phyloP scores from a whole-genome alignment of 2,888 invertebrate species.

The Nasonovia ribisnigri region DNA sequence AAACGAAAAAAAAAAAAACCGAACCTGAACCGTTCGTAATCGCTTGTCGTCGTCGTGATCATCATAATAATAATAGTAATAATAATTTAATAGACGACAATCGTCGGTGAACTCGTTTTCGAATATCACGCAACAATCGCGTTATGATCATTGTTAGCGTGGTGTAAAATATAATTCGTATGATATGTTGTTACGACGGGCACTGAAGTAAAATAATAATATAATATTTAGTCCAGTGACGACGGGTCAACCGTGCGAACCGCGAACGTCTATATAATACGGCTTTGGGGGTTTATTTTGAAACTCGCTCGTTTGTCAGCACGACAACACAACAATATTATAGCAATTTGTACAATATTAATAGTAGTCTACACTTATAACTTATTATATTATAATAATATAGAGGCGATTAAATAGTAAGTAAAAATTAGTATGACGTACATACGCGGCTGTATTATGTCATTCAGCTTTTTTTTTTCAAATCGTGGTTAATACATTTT shows the following conservation, averaged over 20 bases:
- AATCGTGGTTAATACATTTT: background rate
- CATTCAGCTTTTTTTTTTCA: background rate
- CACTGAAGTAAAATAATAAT: background rate
- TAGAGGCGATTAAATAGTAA: background rate
- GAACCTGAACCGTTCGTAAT: background rate
- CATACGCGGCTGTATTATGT: background rate
- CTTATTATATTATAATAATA: background rate
- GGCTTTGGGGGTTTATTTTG: background rate
- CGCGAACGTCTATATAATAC: background rate
- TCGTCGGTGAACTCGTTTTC: conserved; percentile 14
- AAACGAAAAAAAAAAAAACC: background rate
- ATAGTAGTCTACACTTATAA: background rate
- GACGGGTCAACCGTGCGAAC: background rate
- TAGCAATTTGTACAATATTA: background rate
- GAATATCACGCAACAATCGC: conserved; percentile 9
- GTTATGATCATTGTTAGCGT: conserved; percentile 22
- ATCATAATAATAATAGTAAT: background rate
- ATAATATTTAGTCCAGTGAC: background rate
- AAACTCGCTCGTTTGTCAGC: background rate
- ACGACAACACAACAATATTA: background rate
- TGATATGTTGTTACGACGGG: background rate
- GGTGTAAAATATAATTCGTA: background rate
- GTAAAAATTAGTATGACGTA: background rate
- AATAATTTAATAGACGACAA: conserved; percentile 36
- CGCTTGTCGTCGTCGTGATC: conserved; percentile 15